These are phyloP conservation scores for Conops quadrifasciatus DNA, from an alignment of 2,888 invertebrate genomes.

Conservation along the genomic window DNA sequence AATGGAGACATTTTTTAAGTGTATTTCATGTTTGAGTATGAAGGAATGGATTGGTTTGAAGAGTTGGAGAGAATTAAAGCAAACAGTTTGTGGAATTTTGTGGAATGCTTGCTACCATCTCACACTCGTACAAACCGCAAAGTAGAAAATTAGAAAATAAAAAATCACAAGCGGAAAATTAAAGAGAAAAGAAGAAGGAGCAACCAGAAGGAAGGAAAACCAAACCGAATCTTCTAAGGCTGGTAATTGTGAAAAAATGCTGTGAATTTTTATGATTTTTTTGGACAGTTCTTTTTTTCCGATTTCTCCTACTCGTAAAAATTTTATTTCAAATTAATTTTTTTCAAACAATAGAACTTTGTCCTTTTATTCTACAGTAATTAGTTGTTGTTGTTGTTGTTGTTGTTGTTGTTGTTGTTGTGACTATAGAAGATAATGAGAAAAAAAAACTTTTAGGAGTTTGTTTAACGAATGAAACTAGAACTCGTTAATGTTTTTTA, in stretches of 20 bases:
- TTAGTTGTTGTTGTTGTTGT: too few relatives aligned
- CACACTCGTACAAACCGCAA: constrained; percentile 51
- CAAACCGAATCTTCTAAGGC: background rate
- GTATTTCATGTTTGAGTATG: too few relatives aligned
- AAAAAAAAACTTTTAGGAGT: too few relatives aligned
- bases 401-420: too few relatives aligned
- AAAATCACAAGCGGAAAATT: constrained; percentile 66
- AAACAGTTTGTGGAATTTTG: constrained; percentile 7
- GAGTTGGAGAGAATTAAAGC: constrained; percentile 2
- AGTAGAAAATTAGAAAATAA: constrained; percentile 61
- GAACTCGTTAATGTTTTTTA: too few relatives aligned
- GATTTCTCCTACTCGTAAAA: background rate
- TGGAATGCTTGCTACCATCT: too few relatives aligned
- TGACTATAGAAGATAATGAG: too few relatives aligned
- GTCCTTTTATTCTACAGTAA: too few relatives aligned
- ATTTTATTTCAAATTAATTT: background rate
- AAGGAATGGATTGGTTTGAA: background rate
- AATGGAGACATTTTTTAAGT: too few relatives aligned
- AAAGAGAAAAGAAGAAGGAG: constrained; percentile 43
- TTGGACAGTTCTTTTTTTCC: background rate
- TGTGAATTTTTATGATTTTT: background rate
- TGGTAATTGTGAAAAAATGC: background rate
- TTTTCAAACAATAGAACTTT: too few relatives aligned
- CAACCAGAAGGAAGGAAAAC: background rate
- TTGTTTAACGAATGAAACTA: too few relatives aligned